Evolutionary conservation across 2,113 vertebrate genomes (phyloP), one percentile per base, ranked within the genome.

Genomic region (human (Homo sapiens)): DNA sequence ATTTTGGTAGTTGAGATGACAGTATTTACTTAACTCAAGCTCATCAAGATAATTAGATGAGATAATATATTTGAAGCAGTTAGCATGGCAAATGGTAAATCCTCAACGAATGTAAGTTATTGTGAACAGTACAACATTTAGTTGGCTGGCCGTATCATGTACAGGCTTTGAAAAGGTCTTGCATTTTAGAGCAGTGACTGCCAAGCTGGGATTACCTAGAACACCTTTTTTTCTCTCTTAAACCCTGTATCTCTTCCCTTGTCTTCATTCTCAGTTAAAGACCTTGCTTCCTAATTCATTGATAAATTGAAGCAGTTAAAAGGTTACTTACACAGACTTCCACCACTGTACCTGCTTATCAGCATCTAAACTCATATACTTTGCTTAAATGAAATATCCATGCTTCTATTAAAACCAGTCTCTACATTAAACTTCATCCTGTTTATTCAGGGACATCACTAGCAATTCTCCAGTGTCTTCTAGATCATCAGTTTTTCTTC

Each of bases 251-350:
- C 23, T 55, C 59, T 38, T 45, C 40, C 50, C 50, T 48, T 32
- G 59, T 89, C 30, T 81, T 93, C 25, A 79, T 66, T 93, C 68
- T 92, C 16, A 73, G 35, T 84, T 73, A 43, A 76, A 89, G 64
- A 76, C 32, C 8, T 90, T 95, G 57, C 50, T 64, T 95, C 38
- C 61, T 72, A 83, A 66, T 66, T 82, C 61, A 73, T 11, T 57
- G 83, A 64, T 76, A 76, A 89, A 22, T 66, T 85, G 66, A 82
- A 94, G 35, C 64, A 72, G 13, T 95, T 88, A 93, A 45, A 87
- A 57, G 23, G 25, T 55, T 30, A 84, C 8, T 90, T 90, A 11
- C 4, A 27, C 78, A 79, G 30, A 52, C 13, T 92, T 27, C 43
- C 22, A 50, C 78, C 22, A 89, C 27, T 75, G 4, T 48, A 25